Evolutionary conservation across 2,888 invertebrate species (phyloP).

Genomic region (Allolobophora icterica): DNA sequence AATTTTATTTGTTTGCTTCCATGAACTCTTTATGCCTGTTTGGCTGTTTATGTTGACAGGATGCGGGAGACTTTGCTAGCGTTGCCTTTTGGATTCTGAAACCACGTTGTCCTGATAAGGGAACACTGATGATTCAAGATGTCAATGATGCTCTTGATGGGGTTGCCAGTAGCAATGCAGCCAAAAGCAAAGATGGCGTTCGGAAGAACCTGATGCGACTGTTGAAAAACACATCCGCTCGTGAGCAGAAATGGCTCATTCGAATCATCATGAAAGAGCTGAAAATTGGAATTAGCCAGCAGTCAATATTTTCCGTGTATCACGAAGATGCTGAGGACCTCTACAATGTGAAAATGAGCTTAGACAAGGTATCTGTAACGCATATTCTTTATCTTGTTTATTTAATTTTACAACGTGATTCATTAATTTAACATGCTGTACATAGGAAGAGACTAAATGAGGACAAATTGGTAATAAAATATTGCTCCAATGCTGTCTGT

Average conservation of each 20-base stretch:
- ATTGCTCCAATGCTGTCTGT: too few species aligned
- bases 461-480: too few species aligned
- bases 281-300: constrained; percentile 76
- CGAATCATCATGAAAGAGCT: constrained; percentile 85
- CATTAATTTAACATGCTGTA: not conserved
- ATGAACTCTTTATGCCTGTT: not conserved
- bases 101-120: constrained; percentile 66
- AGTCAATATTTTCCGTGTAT: constrained; percentile 75
- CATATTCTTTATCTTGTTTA: not conserved
- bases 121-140: constrained; percentile 74
- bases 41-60: constrained; percentile 53
- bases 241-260: constrained; percentile 88
- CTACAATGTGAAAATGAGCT: constrained; percentile 75
- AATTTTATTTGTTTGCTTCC: not conserved
- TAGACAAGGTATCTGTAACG: constrained; percentile 73
- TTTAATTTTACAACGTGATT: not conserved
- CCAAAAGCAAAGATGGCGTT: constrained; percentile 64
- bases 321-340: constrained; percentile 82
- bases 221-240: constrained; percentile 74
- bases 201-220: constrained; percentile 75
- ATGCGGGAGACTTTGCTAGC: constrained; percentile 80
- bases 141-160: constrained; percentile 79
- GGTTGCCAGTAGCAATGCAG: constrained; percentile 75
- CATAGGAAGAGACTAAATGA: too few species aligned
- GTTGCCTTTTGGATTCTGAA: constrained; percentile 77